A percentile compares a stretch with the other conserved stretches of the same genome.
Evolutionary conservation across 2,888 invertebrate species (phyloP).

Genomic region (Aricia artaxerxes): DNA sequence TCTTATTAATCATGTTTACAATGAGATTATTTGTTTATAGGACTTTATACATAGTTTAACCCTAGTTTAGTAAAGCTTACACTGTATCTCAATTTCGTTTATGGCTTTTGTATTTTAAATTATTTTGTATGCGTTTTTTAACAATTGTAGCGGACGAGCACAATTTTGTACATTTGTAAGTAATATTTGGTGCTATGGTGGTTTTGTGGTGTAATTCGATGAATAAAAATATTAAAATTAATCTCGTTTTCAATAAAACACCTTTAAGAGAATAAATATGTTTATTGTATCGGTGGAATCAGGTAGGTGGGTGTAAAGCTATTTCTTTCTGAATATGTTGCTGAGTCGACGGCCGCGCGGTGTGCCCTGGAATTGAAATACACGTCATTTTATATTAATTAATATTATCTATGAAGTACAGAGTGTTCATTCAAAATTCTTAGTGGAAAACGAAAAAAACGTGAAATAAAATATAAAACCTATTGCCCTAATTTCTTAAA

Average conservation of each 20-base stretch:
- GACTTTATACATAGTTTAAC: slow-evolving; percentile 5
- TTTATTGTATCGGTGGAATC: slow-evolving; percentile 37
- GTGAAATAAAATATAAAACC: too few species aligned
- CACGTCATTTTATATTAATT: not conserved
- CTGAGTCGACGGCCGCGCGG: slow-evolving; percentile 74
- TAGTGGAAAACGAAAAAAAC: too few species aligned
- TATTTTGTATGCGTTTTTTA: slow-evolving; percentile 38
- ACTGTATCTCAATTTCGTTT: slow-evolving; percentile 6
- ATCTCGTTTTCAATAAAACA: slow-evolving; percentile 40
- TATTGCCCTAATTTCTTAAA: too few species aligned
- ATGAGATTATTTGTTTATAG: slow-evolving; percentile 29
- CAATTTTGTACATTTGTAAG: slow-evolving; percentile 79
- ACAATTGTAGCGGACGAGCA: slow-evolving; percentile 55
- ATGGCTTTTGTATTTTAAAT: slow-evolving; percentile 35
- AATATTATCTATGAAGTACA: too few species aligned
- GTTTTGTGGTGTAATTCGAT: slow-evolving; percentile 63
- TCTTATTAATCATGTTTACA: not conserved
- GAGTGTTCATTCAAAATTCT: too few species aligned
- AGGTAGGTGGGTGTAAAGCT: slow-evolving; percentile 33
- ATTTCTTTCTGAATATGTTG: slow-evolving; percentile 74
- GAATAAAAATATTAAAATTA: slow-evolving; percentile 48
- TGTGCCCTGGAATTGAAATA: slow-evolving; percentile 65
- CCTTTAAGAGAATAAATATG: slow-evolving; percentile 40
- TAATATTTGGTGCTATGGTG: slow-evolving; percentile 78
- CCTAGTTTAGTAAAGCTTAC: slow-evolving; percentile 2